Percentiles rank a stretch among this genome's conserved stretches.
phyloP scores from a whole-genome alignment of 2,888 invertebrate genomes.

The Rhynchonema sp. region DNA sequence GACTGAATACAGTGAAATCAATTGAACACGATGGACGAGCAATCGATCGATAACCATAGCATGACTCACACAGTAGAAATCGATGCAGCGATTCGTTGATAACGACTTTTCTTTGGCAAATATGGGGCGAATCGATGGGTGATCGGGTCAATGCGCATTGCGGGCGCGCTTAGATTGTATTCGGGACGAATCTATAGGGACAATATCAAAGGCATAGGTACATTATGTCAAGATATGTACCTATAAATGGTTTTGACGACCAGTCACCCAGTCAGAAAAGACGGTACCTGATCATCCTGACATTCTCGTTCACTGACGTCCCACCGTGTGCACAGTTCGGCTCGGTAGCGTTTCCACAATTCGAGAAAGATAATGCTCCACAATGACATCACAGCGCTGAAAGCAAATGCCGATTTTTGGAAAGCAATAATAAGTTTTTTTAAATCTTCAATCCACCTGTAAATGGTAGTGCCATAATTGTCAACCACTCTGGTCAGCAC shows the following conservation, averaged over 20 bases:
- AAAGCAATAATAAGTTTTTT: no score
- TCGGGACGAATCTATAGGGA: constrained; percentile 29
- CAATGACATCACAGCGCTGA: constrained; percentile 81
- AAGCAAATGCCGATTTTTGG: no score
- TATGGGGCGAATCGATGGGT: constrained; percentile 63
- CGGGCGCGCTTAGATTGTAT: constrained; percentile 35
- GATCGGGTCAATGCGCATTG: constrained; percentile 67
- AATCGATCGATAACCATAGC: no score
- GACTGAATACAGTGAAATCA: no score
- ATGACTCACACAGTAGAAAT: neutral
- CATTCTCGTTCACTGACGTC: constrained; percentile 4
- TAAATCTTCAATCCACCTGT: neutral
- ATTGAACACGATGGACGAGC: no score
- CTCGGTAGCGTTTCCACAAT: constrained; percentile 55
- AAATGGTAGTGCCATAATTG: neutral
- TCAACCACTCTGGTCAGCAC: constrained; percentile 5
- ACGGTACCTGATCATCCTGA: neutral
- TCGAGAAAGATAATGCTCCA: constrained; percentile 82
- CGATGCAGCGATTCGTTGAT: neutral
- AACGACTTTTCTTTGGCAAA: neutral
- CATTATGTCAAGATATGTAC: no score
- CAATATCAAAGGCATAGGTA: no score
- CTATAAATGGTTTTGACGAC: no score
- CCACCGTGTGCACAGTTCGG: constrained; percentile 3
- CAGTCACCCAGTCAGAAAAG: no score